phyloP scores from a whole-genome alignment of 2,888 invertebrate genomes.

The Sipha maydis region DNA sequence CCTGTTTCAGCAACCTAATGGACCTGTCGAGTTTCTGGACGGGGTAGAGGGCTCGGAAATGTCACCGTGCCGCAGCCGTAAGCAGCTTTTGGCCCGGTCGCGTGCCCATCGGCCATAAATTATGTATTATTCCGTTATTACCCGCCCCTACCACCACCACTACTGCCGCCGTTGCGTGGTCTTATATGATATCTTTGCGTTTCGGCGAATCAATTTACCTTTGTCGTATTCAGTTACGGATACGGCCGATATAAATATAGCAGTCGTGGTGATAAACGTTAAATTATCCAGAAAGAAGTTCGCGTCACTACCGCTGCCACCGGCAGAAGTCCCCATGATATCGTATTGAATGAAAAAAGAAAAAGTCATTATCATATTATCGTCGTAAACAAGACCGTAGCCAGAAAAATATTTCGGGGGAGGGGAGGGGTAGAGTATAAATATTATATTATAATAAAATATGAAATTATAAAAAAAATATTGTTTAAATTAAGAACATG shows the following conservation, averaged over 20 bases:
- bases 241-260: neutral
- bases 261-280: no score
- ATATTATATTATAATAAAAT: no score
- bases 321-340: neutral
- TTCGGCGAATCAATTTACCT: slow-evolving; percentile 42
- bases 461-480: no score
- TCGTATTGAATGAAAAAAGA: neutral
- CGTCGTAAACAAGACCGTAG: no score
- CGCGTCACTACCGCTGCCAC: neutral
- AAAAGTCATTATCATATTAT: neutral
- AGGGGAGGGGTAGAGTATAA: no score
- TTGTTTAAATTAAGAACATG: no score
- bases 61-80: no score
- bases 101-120: slow-evolving; percentile 43
- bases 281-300: neutral
- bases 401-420: no score
- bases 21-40: no score
- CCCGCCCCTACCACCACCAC: neutral
- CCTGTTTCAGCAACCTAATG: neutral
- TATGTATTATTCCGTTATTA: neutral
- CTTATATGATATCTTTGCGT: neutral
- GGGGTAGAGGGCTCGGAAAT: no score
- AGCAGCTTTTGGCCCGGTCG: slow-evolving; percentile 22
- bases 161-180: neutral
- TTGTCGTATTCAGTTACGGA: neutral